Evolutionary conservation across 92 coral and sea anemone species (phyloP).

Genomic region (Scolanthus callimorphus): DNA sequence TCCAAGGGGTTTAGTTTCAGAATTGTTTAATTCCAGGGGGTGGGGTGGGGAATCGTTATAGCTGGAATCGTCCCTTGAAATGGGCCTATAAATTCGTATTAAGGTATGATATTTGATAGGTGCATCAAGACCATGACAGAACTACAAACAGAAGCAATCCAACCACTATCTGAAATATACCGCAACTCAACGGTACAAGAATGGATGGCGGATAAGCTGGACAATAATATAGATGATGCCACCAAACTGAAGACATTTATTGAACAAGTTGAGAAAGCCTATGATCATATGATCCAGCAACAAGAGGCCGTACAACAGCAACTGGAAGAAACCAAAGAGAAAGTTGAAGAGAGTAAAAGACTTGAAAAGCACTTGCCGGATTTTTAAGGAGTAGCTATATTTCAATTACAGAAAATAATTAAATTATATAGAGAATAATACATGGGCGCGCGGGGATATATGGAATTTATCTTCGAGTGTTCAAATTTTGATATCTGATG

Average conservation of each 20-base stretch:
- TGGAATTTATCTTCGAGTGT: too few relatives aligned
- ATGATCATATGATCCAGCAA: neutral
- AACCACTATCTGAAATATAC: constrained; percentile 27
- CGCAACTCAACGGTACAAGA: constrained; percentile 54
- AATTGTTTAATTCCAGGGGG: too few relatives aligned
- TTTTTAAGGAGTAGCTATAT: neutral
- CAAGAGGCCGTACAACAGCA: neutral
- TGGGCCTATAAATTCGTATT: too few relatives aligned
- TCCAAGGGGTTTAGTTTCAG: too few relatives aligned
- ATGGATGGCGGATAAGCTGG: constrained; percentile 74
- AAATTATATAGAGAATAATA: too few relatives aligned
- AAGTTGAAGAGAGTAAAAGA: neutral
- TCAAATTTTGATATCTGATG: too few relatives aligned
- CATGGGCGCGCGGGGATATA: too few relatives aligned
- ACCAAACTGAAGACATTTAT: neutral
- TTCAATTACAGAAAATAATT: too few relatives aligned
- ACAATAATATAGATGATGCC: constrained; percentile 21
- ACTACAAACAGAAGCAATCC: constrained; percentile 35
- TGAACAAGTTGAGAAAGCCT: constrained; percentile 1
- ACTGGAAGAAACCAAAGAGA: too few relatives aligned
- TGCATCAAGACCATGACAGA: constrained; percentile 23
- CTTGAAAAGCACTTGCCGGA: neutral
- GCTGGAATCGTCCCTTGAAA: too few relatives aligned
- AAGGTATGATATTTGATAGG: constrained; percentile 34
- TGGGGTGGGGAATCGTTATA: too few relatives aligned